A percentile compares a stretch with the other conserved stretches of the same genome.
phyloP scores from a whole-genome alignment of 2,888 invertebrate species.

The Napeogenes inachia region DNA sequence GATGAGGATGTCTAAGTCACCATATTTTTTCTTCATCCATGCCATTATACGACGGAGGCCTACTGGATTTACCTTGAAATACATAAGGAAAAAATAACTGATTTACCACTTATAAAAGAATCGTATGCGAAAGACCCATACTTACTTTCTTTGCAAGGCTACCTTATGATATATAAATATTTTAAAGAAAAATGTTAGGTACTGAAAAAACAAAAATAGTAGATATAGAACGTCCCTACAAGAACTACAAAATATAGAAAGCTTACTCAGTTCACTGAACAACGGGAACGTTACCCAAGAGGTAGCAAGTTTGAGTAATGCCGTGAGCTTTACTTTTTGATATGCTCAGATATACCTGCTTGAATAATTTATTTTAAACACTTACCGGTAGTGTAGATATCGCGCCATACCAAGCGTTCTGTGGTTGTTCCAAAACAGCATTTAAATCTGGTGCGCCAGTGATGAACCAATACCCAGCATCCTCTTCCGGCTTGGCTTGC shows the following conservation, averaged over 20 bases:
- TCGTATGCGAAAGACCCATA: neutral
- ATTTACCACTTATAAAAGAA: neutral
- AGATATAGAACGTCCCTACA: too few relatives aligned
- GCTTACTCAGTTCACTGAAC: too few relatives aligned
- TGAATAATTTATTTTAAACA: neutral
- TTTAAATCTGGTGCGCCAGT: conserved; percentile 33
- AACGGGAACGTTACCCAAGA: too few relatives aligned
- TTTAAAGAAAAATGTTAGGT: too few relatives aligned
- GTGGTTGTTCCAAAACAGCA: conserved; percentile 27
- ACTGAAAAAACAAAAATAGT: too few relatives aligned
- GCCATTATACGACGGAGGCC: conserved; percentile 31
- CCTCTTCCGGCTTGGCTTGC: conserved; percentile 32
- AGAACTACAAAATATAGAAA: too few relatives aligned
- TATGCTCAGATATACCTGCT: too few relatives aligned
- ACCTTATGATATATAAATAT: too few relatives aligned
- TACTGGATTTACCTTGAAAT: conserved; percentile 30
- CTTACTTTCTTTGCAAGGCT: neutral
- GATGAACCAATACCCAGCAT: conserved; percentile 30
- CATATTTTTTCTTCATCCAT: conserved; percentile 56
- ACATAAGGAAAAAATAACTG: neutral
- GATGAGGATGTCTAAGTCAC: conserved; percentile 55
- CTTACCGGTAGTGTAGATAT: conserved; percentile 32
- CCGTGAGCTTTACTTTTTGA: too few relatives aligned
- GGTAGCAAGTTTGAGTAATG: too few relatives aligned
- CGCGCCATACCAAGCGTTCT: conserved; percentile 25